phyloP scores from a whole-genome alignment of 2,797 vertebrate genomes.

The Tenualosa thibaudeaui region DNA sequence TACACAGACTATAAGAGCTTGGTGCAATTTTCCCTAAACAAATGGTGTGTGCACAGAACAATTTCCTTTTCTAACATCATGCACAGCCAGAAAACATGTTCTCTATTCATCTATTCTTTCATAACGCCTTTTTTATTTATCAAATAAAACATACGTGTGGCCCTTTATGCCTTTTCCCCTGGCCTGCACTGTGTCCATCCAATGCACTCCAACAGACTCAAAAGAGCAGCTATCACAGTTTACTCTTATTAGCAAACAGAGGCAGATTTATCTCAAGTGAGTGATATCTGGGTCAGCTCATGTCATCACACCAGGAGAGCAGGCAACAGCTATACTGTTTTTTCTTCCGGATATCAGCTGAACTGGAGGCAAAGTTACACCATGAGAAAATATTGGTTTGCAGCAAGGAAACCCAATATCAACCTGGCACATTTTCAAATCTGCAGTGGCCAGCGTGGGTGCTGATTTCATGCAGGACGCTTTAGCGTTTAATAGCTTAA shows the following conservation, averaged over 20 bases:
- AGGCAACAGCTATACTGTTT: constrained; percentile 33
- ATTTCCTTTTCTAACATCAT: not conserved
- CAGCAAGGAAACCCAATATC: constrained; percentile 48
- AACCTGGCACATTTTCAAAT: constrained; percentile 43
- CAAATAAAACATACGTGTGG: constrained; percentile 47
- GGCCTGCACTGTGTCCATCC: constrained; percentile 63
- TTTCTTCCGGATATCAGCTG: constrained; percentile 44
- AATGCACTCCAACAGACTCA: constrained; percentile 65
- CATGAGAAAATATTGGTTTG: constrained; percentile 56
- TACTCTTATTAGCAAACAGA: constrained; percentile 68
- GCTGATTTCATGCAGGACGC: not conserved
- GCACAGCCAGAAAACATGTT: not conserved
- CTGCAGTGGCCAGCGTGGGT: not conserved
- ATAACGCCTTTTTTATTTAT: constrained; percentile 37
- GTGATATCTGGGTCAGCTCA: constrained; percentile 55
- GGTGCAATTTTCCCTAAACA: not conserved
- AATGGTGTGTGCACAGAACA: not conserved
- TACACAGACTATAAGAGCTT: not conserved
- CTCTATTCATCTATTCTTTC: constrained; percentile 49
- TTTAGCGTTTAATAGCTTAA: constrained; percentile 36
- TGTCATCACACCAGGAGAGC: constrained; percentile 54
- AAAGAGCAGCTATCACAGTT: constrained; percentile 60
- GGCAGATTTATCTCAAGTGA: constrained; percentile 58
- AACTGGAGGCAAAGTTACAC: constrained; percentile 51
- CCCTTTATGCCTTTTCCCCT: constrained; percentile 57